Conservation (phyloP, 2,888 invertebrate genomes). For the Cantharis rufa region DNA sequence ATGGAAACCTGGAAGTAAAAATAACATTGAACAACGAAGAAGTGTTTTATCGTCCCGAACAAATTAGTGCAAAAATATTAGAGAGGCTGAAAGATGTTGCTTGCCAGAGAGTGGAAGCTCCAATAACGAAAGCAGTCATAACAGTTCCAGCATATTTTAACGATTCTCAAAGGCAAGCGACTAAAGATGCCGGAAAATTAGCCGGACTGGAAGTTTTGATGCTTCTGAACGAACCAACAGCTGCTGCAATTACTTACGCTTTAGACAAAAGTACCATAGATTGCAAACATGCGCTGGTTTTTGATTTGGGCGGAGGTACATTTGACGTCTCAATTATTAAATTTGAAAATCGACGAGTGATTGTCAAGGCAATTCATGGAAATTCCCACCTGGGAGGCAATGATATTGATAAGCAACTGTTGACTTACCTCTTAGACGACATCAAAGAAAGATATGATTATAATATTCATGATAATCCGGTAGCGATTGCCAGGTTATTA, state of each 20-base stretch:
- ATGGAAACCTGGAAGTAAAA: slow-evolving; percentile 87
- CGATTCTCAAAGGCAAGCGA: slow-evolving; percentile 98
- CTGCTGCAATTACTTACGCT: slow-evolving; percentile 96
- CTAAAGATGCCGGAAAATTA: slow-evolving; percentile 96
- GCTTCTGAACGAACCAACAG: slow-evolving; percentile 97
- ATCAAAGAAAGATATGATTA: not conserved
- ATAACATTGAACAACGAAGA: slow-evolving; percentile 82
- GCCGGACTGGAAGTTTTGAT: slow-evolving; percentile 90
- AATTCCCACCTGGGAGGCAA: slow-evolving; percentile 98
- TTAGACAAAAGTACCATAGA: slow-evolving; percentile 96
- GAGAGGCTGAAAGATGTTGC: slow-evolving; percentile 98
- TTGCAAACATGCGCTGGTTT: slow-evolving; percentile 94
- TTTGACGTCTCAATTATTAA: slow-evolving; percentile 98
- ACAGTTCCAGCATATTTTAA: slow-evolving; percentile 99
- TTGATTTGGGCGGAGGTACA: slow-evolving; percentile 98
- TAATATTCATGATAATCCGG: not conserved
- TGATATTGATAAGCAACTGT: slow-evolving; percentile 88
- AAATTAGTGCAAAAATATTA: slow-evolving; percentile 99
- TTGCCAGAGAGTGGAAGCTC: slow-evolving; percentile 94
- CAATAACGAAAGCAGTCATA: slow-evolving; percentile 79
- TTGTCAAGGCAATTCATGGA: slow-evolving; percentile 87
- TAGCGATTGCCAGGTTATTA: not conserved
- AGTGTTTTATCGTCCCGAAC: slow-evolving; percentile 92
- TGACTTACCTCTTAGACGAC: not conserved
- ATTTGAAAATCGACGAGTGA: slow-evolving; percentile 98